Percentiles rank a stretch among this genome's conserved stretches.
These are phyloP conservation scores for Hyles euphorbiae DNA, from an alignment of 1,140 invertebrate species.

Conservation along the genomic window DNA sequence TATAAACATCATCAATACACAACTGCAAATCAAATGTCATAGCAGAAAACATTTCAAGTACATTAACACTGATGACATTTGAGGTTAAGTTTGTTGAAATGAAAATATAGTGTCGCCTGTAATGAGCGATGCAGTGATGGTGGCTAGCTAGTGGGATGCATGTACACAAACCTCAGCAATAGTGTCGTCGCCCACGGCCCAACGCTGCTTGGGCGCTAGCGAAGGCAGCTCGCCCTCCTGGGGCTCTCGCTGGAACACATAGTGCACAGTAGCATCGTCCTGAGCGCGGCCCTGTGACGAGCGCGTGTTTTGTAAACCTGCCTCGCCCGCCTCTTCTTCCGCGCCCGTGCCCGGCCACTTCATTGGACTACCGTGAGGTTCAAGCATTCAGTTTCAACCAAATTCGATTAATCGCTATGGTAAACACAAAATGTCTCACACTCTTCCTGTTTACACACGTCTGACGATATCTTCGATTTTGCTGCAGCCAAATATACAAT, in stretches of 20 bases:
- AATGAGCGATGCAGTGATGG: background rate
- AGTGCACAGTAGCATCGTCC: constrained; percentile 91
- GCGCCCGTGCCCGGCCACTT: constrained; percentile 73
- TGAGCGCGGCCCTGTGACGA: constrained; percentile 77
- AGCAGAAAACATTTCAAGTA: no score
- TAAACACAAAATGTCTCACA: constrained; percentile 48
- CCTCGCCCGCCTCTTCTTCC: constrained; percentile 72
- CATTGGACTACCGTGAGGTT: constrained; percentile 75
- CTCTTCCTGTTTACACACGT: constrained; percentile 38
- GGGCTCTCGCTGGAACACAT: constrained; percentile 89
- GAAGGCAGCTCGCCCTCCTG: constrained; percentile 84
- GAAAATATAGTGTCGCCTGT: background rate
- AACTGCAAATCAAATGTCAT: no score
- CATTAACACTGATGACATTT: constrained; percentile 32
- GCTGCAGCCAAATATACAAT: constrained; percentile 34
- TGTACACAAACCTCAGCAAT: constrained; percentile 80
- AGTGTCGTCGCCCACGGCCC: constrained; percentile 88
- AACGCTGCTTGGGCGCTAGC: constrained; percentile 83
- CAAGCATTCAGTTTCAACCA: constrained; percentile 73
- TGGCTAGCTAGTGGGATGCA: background rate
- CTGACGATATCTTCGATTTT: constrained; percentile 33
- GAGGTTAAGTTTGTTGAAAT: constrained; percentile 27
- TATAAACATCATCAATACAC: no score
- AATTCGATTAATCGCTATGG: constrained; percentile 45
- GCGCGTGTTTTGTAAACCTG: constrained; percentile 56